Base-by-base conservation (phyloP, 2,888 invertebrate genomes). In the Busseola fusca region DNA sequence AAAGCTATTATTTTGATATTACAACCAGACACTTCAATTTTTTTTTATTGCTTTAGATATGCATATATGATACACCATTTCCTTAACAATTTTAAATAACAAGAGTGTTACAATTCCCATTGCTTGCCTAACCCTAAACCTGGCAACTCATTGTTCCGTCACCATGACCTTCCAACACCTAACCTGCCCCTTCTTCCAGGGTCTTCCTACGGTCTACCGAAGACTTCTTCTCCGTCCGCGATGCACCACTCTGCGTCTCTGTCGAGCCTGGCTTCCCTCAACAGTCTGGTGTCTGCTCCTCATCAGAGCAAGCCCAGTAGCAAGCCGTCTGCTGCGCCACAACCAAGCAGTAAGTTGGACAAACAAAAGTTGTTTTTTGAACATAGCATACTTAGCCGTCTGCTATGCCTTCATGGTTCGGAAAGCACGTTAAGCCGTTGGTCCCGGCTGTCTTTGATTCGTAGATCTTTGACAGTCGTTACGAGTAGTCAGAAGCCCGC, bases 161-260 rank as follows among this genome's bases (percentile, higher is more conserved):
- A 10, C 4, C 7, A n/a, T 6, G 0, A 16, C 1, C 14, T 30
- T 14, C 21, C 14, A n/a, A 30, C 6, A 12, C 2, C 12, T 1
- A 59, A 45, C 69, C 18, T n/a, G 3, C 0, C 1, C 54, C 58
- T 60, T 7, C 3, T 84, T 85, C 6, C 91, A 96, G 96, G 95
- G 77, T 88, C 95, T 2, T 92, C 93, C 1, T 96, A 96, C 78
- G 95, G 95, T 40, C 93, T 95, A 78, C 96, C 96, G 40, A 95
- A 95, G 87, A 96, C 96, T 0, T 96, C 96, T 0, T 96, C 96
- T 0, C 96, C 96, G 0, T 96, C 96, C 1, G 88, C 92, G 14
- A 93, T 95, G 93, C 95, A 95, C 76, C 93, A 93, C 74, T 86
- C 89, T 5, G 83, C 83, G 62, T 93, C 95, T 1, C 83, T 95